Evolutionary conservation across 2,113 vertebrate species (phyloP).

Genomic region (Synchiropus splendidus): DNA sequence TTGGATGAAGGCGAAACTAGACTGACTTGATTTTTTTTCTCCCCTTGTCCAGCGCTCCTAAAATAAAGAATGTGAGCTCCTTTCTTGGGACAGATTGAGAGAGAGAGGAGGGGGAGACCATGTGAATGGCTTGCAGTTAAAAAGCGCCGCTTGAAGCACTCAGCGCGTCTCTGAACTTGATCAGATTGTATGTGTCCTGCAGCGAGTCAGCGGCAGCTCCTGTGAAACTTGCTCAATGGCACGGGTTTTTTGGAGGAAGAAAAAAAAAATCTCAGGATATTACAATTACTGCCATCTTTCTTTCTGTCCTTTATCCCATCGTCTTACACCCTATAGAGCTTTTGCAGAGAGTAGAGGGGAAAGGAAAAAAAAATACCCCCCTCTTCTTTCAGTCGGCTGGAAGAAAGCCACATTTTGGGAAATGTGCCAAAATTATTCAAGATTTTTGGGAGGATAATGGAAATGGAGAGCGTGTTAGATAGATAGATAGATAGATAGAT

Average conservation of each 20-base stretch:
- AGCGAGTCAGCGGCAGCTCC: conserved; percentile 79
- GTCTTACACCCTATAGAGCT: conserved; percentile 69
- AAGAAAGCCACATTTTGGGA: conserved; percentile 54
- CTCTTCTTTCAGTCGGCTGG: conserved; percentile 38
- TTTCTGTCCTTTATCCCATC: conserved; percentile 72
- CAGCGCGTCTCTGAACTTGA: conserved; percentile 92
- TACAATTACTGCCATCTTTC: conserved; percentile 81
- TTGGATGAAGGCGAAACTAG: conserved; percentile 56
- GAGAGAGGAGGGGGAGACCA: conserved; percentile 52
- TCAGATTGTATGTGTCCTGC: conserved; percentile 93
- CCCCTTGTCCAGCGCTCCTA: conserved; percentile 41
- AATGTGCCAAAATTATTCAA: conserved; percentile 51
- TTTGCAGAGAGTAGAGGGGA: conserved; percentile 38
- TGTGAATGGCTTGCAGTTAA: conserved; percentile 80
- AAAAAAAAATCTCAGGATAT: conserved; percentile 70
- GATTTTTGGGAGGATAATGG: conserved; percentile 14
- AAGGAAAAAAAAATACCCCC: conserved; percentile 20
- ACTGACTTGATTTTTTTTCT: conserved; percentile 62
- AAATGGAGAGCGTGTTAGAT: conserved; percentile 21
- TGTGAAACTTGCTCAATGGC: conserved; percentile 76
- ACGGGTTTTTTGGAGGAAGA: conserved; percentile 66
- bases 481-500: conserved; percentile 28
- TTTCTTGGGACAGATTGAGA: conserved; percentile 66
- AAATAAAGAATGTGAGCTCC: conserved; percentile 77
- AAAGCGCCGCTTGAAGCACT: conserved; percentile 89